Evolutionary conservation across 2,888 invertebrate genomes (phyloP).

Genomic region (Pegoplata infirma): DNA sequence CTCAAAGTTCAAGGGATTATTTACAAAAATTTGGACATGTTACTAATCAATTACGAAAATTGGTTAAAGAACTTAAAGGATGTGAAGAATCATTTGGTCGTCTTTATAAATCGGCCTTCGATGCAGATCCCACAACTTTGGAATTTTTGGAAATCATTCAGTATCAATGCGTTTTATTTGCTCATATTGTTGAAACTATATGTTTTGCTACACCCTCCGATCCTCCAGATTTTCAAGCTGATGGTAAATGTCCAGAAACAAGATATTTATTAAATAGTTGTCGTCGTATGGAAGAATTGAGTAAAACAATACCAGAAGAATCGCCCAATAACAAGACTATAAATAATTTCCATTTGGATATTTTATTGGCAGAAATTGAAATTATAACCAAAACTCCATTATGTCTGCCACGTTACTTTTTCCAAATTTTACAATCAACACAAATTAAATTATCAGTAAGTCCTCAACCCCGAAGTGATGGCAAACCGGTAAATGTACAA

Average conservation of each 20-base stretch:
- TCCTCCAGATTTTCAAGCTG: constrained; percentile 73
- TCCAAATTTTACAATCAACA: constrained; percentile 90
- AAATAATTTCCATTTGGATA: constrained; percentile 79
- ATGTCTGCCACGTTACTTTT: constrained; percentile 88
- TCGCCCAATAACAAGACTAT: constrained; percentile 75
- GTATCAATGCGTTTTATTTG: constrained; percentile 75
- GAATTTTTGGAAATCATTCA: constrained; percentile 83
- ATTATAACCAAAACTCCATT: constrained; percentile 82
- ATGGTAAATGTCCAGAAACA: constrained; percentile 76
- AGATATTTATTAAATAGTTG: constrained; percentile 75
- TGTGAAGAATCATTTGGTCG: constrained; percentile 87
- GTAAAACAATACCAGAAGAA: constrained; percentile 74
- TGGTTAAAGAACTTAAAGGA: constrained; percentile 83
- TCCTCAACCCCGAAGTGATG: constrained; percentile 87
- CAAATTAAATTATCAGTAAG: constrained; percentile 89
- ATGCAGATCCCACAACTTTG: constrained; percentile 89
- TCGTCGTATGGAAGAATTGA: constrained; percentile 74
- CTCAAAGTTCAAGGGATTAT: constrained; percentile 87
- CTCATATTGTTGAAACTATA: constrained; percentile 76
- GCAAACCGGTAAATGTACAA: constrained; percentile 91
- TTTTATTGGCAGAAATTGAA: constrained; percentile 81
- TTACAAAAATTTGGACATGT: constrained; percentile 88
- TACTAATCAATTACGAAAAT: constrained; percentile 87
- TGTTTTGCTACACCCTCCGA: constrained; percentile 77
- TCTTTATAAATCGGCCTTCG: constrained; percentile 90